Base-by-base conservation (phyloP, 2,113 vertebrate species). In the Hylia prasina region DNA sequence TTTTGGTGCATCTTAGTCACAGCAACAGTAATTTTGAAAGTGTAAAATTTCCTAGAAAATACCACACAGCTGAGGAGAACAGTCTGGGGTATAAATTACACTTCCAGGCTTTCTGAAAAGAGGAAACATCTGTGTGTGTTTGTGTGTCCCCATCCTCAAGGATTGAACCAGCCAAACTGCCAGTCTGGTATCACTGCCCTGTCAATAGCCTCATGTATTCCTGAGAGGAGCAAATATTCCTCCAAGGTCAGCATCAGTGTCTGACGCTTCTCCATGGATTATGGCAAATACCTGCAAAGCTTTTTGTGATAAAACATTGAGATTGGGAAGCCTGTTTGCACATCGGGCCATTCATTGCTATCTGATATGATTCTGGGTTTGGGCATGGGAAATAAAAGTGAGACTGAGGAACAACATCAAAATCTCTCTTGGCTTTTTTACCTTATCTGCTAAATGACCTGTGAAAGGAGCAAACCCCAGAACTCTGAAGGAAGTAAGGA, bases 331-430 rank as follows among this genome's bases (percentile, higher is more conserved):
- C 31, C 71, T 33, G 21, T 73, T 77, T 92, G 50, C 76, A 51
- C 51, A 15, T 7, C 0, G 1, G 30, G 45, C 27, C 22, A 1
- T 40, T 77, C 30, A 3, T 28, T 63, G 81, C 45, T 15, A 0
- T 27, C 71, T 35, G 50, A 6, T 5, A 3, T 1, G 31, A 53
- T 23, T 4, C 33, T 53, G 50, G 8, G 44, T 84, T 60, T 15
- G 45, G 76, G 64, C 47, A 11, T 3, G 71, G 64, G 35, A 89
- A 78, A 35, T 78, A 87, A 84, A 1, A n/a, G 22, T 12, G 51
- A 66, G 63, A 3, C 54, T 56, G 78, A 83, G 64, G 64, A 78
- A 28, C 33, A 66, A 0, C 44, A 51, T 15, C 56, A 60, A 33
- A 44, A 60, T 39, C 72, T 78, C 94, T 83, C 8, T 45, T 73